Base-by-base conservation (phyloP, 1,140 invertebrate species). In the Drosophila biarmipes region DNA sequence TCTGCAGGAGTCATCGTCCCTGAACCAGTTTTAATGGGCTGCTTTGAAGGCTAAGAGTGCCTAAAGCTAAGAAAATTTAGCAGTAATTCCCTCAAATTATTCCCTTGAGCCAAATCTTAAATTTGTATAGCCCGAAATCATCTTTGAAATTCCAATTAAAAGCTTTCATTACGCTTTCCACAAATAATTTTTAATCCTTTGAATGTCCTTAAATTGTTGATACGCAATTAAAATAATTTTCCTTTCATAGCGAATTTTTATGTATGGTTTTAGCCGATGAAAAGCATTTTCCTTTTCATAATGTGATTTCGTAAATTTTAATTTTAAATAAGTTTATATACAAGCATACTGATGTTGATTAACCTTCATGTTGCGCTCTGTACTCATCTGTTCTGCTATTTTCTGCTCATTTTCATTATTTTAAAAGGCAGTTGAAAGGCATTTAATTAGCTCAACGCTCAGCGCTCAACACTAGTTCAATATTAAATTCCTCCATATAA, bases 401-500 rank as follows among this genome's bases (percentile, higher is more conserved):
- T 24, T 24, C 24, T 24, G 42, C 19, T 19, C 19, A 21, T 7
- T 2, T 31, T 17, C 27, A 49, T 49, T 49, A 31, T 49, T 31
- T 49, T 17, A 31, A 49, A 49, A 15, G 46, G n/a, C n/a, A 31
- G 10, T 10, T 27, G 24, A 17, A 49, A 11, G 19, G 48, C 31
- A 37, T 19, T 38, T 54, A 35, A 37, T 24, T 54, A 17, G 4
- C 24, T 29, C 4, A 40, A 29, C 29, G 8, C 35, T 29, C 5
- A 29, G 21, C 24, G 5, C 24, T 24, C 24, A 24, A 24, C 24
- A 24, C 3, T 8, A 15, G 17, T 21, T 62, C 7, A 58, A 29
- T 61, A 29, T 19, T 27, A 14, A 38, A 61, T 57, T 56, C 24
- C 17, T 38, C 2, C 38, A 57, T 31, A 56, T 38, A 38, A 61